Base-by-base conservation (phyloP, 2,888 invertebrate genomes). In the Hartigia nigra region DNA sequence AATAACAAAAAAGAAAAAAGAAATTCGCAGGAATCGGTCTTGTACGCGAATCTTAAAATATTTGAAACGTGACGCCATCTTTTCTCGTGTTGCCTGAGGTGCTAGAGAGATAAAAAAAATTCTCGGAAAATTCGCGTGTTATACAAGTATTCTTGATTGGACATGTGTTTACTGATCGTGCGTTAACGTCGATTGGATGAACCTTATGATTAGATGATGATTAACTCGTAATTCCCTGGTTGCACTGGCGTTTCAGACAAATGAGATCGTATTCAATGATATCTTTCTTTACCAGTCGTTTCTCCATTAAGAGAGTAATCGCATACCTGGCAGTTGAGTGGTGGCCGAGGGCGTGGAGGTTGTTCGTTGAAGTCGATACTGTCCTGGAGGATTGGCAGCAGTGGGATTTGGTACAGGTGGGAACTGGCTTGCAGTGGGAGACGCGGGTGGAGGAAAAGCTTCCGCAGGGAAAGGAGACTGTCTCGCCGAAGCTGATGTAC, bases 321-420 rank as follows among this genome's bases (percentile, higher is more conserved):
- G 55, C 31, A 87, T 93, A 94, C 94, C 94, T 93, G 94, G 93
- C 91, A 94, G 91, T 89, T 94, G 94, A 81, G 93, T 93, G 77
- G 93, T 94, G 82, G 94, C 93, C 78, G 93, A 92, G 69, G 92
- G 92, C 79, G 93, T 93, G 88, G 94, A 94, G 80, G 94, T 93
- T 76, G 94, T 92, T 86, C 94, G 92, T 88, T 94, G 94, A 86
- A 94, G 91, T 87, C 95, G 93, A 91, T 94, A 92, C 87, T 93
- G 93, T 84, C 89, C 87, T 70, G 91, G 87, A 76, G 91, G 89
- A 84, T 91, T 91, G 12, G 88, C 85, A 87, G 92, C 87, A 84
- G 91, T 89, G 85, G 92, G 85, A 83, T 90, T 90, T 77, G 90
- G 88, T 82, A 88, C 88, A 80, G 91, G 87, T 83, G 87, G 81